Percentiles rank a stretch among this genome's conserved stretches.
phyloP scores from a whole-genome alignment of 2,113 vertebrate species.

The Cochlearius cochlearius region DNA sequence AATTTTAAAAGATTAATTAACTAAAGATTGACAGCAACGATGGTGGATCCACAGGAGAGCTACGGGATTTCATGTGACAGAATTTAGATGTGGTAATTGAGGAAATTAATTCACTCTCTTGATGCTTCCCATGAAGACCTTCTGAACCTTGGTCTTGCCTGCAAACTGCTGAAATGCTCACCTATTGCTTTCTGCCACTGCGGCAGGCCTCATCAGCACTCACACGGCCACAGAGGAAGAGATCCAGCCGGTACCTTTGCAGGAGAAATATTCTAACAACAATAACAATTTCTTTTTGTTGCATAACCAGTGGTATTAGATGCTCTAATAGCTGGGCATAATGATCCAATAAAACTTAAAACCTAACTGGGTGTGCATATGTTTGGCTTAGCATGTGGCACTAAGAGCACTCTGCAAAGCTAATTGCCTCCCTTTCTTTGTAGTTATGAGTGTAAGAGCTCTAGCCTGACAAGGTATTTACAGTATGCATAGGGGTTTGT shows the following conservation, averaged over 20 bases:
- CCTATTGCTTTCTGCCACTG: neutral
- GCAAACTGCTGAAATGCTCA: neutral
- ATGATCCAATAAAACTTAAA: neutral
- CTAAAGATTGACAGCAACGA: neutral
- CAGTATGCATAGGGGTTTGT: neutral
- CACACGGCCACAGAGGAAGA: neutral
- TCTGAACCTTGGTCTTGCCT: neutral
- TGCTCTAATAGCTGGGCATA: neutral
- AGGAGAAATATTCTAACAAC: neutral
- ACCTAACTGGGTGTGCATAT: neutral
- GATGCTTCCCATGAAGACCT: neutral
- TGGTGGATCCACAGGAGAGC: fast-evolving
- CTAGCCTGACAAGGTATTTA: neutral
- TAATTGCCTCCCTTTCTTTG: neutral
- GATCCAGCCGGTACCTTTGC: neutral
- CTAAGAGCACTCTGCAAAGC: neutral
- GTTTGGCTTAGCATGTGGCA: neutral
- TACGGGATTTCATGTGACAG: neutral
- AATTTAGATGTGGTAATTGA: neutral
- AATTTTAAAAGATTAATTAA: neutral
- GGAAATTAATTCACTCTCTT: neutral
- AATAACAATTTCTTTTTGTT: neutral
- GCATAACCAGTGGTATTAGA: neutral
- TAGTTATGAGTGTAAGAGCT: neutral
- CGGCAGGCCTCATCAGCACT: neutral